Base-by-base conservation (phyloP, 2,113 vertebrate species). In the Tenrec ecaudatus region DNA sequence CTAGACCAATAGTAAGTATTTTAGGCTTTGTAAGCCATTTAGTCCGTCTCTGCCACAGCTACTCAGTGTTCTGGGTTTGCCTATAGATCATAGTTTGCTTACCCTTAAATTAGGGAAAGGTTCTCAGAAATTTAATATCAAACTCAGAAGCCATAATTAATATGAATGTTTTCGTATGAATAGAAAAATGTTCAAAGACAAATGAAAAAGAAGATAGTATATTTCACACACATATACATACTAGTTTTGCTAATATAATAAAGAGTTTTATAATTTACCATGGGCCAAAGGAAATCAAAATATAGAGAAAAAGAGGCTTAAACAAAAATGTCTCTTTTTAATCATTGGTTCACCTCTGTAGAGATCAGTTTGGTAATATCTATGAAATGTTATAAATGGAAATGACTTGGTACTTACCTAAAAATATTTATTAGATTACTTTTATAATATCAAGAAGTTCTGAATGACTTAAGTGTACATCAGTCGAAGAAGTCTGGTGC, bases 231-330 rank as follows among this genome's bases (percentile, higher is more conserved):
- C 57, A 85, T 36, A 89, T 80, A 76, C 25, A 53, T 20, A 71
- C 47, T 90, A 14, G 3, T 85, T 95, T 91, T 93, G 47, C 69
- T 91, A 75, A 60, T 78, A 66, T 27, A 89, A 58, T 73, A 58
- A n/a, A n/a, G 76, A 71, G 79, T 96, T 9, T 33, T 92, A 33
- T 91, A 93, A 92, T 92, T 87, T 19, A 79, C 6, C 57, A 27
- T 92, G 27, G 10, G 75, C 19, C 40, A 86, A 84, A 83, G 33
- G 57, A 19, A 60, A 68, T 81, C 25, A 75, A 86, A 94, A 80
- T 14, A 68, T 66, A 82, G 2, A 43, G 57, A 89, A 71, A 90
- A 87, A 57, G 11, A 73, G 91, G 93, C 17, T 17, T 53, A 53
- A 53, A 2, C 9, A 53, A 14, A 53, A 53, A 53, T 53, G 9